Percentiles rank a stretch among this genome's conserved stretches.
Evolutionary conservation across 2,113 vertebrate genomes (phyloP).

Genomic region (Epinephelus moara): DNA sequence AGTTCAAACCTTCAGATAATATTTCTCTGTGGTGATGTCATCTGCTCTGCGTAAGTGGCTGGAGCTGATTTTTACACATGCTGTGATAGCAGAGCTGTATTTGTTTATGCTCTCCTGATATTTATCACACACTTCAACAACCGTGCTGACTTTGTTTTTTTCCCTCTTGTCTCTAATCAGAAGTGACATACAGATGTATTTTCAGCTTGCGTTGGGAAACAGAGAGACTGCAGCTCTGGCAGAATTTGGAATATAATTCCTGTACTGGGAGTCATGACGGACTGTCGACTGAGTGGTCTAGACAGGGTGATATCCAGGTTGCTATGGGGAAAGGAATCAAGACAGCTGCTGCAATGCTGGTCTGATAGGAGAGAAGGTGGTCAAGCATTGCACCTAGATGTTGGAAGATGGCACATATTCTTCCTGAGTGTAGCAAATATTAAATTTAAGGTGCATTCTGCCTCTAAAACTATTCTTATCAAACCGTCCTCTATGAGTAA

Average conservation of each 20-base stretch:
- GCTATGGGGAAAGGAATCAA: not conserved
- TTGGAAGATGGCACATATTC: not conserved
- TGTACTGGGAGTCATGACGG: not conserved
- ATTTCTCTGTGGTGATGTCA: constrained; percentile 46
- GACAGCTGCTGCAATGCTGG: not conserved
- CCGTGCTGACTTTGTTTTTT: not conserved
- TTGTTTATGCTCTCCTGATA: constrained; percentile 17
- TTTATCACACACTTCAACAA: constrained; percentile 13
- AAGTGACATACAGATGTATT: not conserved
- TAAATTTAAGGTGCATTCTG: not conserved
- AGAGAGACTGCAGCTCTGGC: constrained; percentile 2
- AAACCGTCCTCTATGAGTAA: not conserved
- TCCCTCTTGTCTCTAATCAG: constrained; percentile 3
- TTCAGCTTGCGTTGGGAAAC: constrained; percentile 5
- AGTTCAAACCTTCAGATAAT: constrained; percentile 30
- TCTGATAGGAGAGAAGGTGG: not conserved
- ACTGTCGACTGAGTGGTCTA: not conserved
- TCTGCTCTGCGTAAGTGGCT: constrained; percentile 5
- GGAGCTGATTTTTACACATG: constrained; percentile 10
- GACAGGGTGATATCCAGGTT: not conserved
- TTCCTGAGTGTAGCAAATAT: not conserved
- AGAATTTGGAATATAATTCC: not conserved
- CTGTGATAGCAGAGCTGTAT: not conserved
- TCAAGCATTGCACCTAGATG: not conserved
- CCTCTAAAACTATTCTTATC: not conserved